A percentile compares a stretch with the other conserved stretches of the same genome.
These are phyloP conservation scores for Leptinotarsa defecta DNA, from an alignment of 1,140 invertebrate species.

Conservation along the genomic window DNA sequence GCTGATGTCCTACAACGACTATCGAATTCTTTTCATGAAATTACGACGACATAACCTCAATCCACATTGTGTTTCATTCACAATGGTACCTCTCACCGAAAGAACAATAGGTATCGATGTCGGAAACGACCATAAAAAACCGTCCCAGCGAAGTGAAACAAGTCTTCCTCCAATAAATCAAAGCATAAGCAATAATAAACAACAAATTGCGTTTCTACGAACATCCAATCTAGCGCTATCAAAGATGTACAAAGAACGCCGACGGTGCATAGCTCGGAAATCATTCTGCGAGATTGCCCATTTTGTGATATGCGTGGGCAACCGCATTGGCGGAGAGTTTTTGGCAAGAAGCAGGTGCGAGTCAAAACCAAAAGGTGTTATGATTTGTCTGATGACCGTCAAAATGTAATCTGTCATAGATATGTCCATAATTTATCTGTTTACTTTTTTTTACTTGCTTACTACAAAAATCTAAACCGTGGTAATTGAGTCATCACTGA, in stretches of 20 bases:
- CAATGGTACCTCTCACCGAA: background rate
- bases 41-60: background rate
- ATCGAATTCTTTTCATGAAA: background rate
- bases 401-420: no score
- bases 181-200: conserved; percentile 11
- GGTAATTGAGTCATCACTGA: no score
- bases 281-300: conserved; percentile 1
- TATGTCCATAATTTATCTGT: no score
- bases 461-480: no score
- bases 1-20: no score
- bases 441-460: no score
- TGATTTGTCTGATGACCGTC: background rate
- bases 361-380: background rate
- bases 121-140: background rate
- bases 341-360: background rate
- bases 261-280: conserved; percentile 13
- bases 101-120: conserved; percentile 5
- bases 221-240: conserved; percentile 21
- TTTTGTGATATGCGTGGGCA: conserved; percentile 11
- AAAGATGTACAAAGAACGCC: conserved; percentile 15
- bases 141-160: background rate
- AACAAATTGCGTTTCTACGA: conserved; percentile 21
- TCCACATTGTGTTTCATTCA: background rate
- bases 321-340: background rate
- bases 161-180: conserved; percentile 16